Percentiles rank a stretch among this genome's conserved stretches.
Evolutionary conservation across 2,113 vertebrate species (phyloP).

Genomic region (Petaurus breviceps): DNA sequence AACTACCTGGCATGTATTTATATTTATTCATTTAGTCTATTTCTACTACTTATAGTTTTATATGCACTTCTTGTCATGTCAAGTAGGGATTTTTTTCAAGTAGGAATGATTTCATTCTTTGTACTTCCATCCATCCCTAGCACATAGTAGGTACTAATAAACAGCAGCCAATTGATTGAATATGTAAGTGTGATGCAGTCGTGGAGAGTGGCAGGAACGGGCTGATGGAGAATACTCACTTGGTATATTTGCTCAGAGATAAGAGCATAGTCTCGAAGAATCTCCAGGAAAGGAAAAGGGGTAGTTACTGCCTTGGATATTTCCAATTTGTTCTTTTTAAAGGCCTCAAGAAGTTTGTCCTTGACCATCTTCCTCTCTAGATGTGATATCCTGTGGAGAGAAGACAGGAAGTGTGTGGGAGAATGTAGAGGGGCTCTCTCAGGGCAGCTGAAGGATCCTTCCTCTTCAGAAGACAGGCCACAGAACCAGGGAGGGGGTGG

Average conservation of each 20-base stretch:
- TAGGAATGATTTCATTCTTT: background rate
- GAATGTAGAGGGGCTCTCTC: background rate
- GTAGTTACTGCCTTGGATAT: background rate
- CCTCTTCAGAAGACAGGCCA: background rate
- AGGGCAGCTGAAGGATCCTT: background rate
- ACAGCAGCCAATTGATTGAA: background rate
- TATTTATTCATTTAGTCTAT: background rate
- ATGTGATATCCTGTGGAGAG: background rate
- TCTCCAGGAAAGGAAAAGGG: background rate
- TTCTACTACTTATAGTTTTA: background rate
- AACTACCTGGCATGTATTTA: background rate
- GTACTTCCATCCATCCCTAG: background rate
- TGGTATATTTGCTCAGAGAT: background rate
- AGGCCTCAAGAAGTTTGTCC: background rate
- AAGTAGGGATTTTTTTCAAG: background rate
- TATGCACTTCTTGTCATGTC: background rate
- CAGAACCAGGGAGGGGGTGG: background rate
- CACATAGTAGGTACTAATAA: background rate
- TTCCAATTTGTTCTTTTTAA: background rate
- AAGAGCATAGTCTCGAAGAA: background rate
- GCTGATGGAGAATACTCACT: background rate
- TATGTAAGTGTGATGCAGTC: background rate
- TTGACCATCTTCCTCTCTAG: background rate
- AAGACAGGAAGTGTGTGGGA: background rate
- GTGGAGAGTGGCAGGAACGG: fast-evolving